Conservation (phyloP, 2,797 vertebrate genomes). For the Apogon talboti region DNA sequence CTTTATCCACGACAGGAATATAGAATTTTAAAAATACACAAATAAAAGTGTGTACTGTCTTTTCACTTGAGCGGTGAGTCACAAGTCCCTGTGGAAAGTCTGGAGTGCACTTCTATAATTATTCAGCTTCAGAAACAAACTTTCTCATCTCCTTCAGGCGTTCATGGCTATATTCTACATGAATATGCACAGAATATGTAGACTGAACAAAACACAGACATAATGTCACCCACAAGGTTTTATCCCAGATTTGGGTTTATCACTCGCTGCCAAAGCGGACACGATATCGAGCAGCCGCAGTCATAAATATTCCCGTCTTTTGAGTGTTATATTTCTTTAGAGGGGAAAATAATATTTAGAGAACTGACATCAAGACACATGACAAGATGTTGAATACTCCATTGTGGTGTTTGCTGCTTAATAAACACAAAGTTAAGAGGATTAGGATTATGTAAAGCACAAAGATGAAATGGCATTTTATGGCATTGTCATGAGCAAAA, state of each 20-base stretch:
- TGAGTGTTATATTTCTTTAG: slow-evolving; percentile 26
- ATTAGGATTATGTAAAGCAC: slow-evolving; percentile 55
- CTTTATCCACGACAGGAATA: slow-evolving; percentile 7
- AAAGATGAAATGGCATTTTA: slow-evolving; percentile 45
- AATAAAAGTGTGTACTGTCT: neutral
- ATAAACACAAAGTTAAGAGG: slow-evolving; percentile 55
- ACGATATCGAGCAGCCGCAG: neutral
- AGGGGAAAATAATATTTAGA: slow-evolving; percentile 14
- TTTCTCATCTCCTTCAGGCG: slow-evolving; percentile 11
- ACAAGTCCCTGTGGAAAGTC: neutral
- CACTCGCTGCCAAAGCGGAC: slow-evolving; percentile 9
- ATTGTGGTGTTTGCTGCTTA: slow-evolving; percentile 29
- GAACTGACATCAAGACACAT: slow-evolving; percentile 38
- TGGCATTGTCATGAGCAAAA: slow-evolving; percentile 16
- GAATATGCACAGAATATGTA: neutral
- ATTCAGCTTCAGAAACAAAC: slow-evolving; percentile 10
- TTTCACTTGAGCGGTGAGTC: neutral
- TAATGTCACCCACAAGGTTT: slow-evolving; percentile 1
- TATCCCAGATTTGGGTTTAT: slow-evolving; percentile 17
- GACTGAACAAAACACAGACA: neutral
- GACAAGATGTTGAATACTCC: slow-evolving; percentile 41
- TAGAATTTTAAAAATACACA: slow-evolving; percentile 1
- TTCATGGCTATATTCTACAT: neutral
- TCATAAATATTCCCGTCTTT: slow-evolving; percentile 4
- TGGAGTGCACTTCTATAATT: slow-evolving; percentile 3